Conservation (phyloP, 1,140 invertebrate genomes). For the Melipona quadrifasciata region DNA sequence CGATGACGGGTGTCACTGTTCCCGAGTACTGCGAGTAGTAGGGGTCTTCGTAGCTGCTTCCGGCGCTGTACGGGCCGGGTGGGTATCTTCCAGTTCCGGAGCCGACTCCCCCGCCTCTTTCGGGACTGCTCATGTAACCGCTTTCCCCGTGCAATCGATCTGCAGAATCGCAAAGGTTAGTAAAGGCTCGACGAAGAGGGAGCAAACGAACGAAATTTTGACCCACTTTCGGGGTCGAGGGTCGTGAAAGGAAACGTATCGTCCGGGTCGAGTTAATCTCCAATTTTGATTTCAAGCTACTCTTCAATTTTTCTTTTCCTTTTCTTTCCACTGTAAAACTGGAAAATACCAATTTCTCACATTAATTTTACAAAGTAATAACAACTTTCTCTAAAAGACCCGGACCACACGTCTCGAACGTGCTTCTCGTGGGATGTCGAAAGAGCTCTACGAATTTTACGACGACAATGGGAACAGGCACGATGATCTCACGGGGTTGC, state of each 20-base stretch:
- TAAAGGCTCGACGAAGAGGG: neutral
- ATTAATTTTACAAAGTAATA: too few relatives aligned
- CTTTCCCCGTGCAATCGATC: conserved; percentile 85
- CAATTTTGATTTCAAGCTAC: too few relatives aligned
- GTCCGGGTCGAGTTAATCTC: too few relatives aligned
- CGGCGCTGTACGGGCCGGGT: conserved; percentile 81
- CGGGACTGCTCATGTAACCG: conserved; percentile 94
- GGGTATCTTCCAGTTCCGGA: conserved; percentile 76
- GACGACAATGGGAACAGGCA: conserved; percentile 25
- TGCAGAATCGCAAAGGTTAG: conserved; percentile 59
- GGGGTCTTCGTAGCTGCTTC: conserved; percentile 89
- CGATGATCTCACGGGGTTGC: conserved; percentile 1
- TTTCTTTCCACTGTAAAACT: too few relatives aligned
- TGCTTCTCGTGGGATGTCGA: conserved; percentile 48
- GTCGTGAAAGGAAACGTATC: too few relatives aligned
- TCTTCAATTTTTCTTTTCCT: too few relatives aligned
- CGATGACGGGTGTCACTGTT: conserved; percentile 93
- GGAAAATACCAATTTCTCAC: too few relatives aligned
- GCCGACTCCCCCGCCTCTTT: conserved; percentile 83
- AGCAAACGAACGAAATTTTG: neutral
- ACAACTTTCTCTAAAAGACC: too few relatives aligned
- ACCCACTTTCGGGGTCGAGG: too few relatives aligned
- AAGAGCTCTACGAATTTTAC: conserved; percentile 37
- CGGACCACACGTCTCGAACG: conserved; percentile 20
- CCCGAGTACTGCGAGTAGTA: conserved; percentile 92